Conservation (phyloP, 2,888 invertebrate species). For the Drosophila cracens region DNA sequence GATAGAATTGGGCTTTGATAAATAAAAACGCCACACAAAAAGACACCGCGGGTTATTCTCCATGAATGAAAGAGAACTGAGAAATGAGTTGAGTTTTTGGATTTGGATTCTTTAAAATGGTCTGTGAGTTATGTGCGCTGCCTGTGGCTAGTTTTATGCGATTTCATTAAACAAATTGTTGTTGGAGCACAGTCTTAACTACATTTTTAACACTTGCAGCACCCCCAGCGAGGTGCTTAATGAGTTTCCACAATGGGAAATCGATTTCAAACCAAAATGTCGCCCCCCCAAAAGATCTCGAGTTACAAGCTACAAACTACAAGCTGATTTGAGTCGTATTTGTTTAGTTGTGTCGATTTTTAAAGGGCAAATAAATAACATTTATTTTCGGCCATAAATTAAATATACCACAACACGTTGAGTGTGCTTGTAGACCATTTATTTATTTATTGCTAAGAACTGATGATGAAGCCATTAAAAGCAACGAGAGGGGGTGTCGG, state of each 20-base stretch:
- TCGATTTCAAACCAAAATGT: slow-evolving; percentile 32
- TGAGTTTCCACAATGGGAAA: slow-evolving; percentile 52
- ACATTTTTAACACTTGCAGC: slow-evolving; percentile 73
- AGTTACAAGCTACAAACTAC: slow-evolving; percentile 15
- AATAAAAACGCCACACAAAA: slow-evolving; percentile 48
- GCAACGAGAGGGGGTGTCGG: slow-evolving; percentile 1
- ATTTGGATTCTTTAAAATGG: slow-evolving; percentile 8
- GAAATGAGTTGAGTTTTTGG: slow-evolving; percentile 27
- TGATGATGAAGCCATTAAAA: slow-evolving; percentile 68
- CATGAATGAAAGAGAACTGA: slow-evolving; percentile 48
- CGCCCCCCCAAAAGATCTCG: slow-evolving; percentile 6
- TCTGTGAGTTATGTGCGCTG: slow-evolving; percentile 27
- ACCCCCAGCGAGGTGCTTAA: slow-evolving; percentile 49
- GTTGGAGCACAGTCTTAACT: slow-evolving; percentile 60
- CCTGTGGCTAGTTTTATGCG: slow-evolving; percentile 56
- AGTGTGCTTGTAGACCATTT: slow-evolving; percentile 62
- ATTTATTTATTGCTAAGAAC: slow-evolving; percentile 63
- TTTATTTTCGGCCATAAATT: slow-evolving; percentile 73
- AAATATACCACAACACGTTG: slow-evolving; percentile 38
- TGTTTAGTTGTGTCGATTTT: slow-evolving; percentile 55
- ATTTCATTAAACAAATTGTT: slow-evolving; percentile 67
- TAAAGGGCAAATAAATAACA: slow-evolving; percentile 63
- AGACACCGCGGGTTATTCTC: slow-evolving; percentile 65
- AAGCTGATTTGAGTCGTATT: slow-evolving; percentile 3
- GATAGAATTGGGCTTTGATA: slow-evolving; percentile 14